Evolutionary conservation across 2,797 vertebrate genomes (phyloP).

Genomic region (Podarcis siculus): DNA sequence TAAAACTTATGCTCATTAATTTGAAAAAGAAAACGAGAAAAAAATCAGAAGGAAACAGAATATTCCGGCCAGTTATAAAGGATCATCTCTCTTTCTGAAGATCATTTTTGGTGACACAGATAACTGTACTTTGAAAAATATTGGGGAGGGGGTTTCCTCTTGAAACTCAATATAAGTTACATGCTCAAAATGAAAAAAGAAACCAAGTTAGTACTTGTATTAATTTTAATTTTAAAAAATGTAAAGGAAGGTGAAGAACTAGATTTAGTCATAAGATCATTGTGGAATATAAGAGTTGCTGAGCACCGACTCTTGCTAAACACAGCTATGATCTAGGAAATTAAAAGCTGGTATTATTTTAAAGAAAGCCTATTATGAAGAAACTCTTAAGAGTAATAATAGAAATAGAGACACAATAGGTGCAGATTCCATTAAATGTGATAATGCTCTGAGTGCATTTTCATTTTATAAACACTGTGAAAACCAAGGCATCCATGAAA

Average conservation of each 20-base stretch:
- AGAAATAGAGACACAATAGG: background rate
- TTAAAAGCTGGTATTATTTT: background rate
- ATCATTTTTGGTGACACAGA: background rate
- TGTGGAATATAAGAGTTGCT: background rate
- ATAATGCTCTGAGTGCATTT: background rate
- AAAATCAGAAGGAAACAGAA: background rate
- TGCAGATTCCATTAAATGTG: background rate
- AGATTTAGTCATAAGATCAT: background rate
- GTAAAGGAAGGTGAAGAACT: background rate
- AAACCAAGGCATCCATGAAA: background rate
- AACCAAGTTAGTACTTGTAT: background rate
- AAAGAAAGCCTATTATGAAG: background rate
- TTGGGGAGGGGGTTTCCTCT: background rate
- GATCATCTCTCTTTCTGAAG: background rate
- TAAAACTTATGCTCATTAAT: constrained; percentile 7
- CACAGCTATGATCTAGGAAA: background rate
- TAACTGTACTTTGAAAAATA: background rate
- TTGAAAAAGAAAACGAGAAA: background rate
- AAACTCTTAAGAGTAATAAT: background rate
- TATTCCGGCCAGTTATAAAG: too few relatives aligned
- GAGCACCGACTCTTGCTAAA: background rate
- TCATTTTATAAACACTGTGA: background rate
- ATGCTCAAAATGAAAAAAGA: background rate
- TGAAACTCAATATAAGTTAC: background rate
- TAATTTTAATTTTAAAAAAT: background rate